phyloP scores from a whole-genome alignment of 2,888 invertebrate genomes.

The Andricus quercusramuli region DNA sequence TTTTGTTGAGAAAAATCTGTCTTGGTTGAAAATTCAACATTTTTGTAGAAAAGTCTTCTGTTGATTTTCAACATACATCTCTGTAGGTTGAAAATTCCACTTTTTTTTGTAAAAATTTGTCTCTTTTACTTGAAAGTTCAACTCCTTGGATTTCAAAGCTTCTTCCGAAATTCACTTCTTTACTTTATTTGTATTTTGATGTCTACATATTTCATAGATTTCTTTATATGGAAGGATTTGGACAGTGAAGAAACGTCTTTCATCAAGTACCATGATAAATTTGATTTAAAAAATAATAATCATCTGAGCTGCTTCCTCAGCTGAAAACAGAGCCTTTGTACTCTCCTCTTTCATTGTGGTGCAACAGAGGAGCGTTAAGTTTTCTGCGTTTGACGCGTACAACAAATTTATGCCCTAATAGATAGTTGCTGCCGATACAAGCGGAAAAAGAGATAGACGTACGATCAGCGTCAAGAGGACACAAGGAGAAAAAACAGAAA shows the following conservation, averaged over 20 bases:
- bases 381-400: background rate
- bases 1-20: too few relatives aligned
- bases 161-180: background rate
- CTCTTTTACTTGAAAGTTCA: too few relatives aligned
- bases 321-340: background rate
- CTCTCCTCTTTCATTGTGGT: background rate
- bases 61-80: too few relatives aligned
- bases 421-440: constrained; percentile 13
- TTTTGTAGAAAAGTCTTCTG: too few relatives aligned
- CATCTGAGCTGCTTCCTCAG: background rate
- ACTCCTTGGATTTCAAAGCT: too few relatives aligned
- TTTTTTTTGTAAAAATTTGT: too few relatives aligned
- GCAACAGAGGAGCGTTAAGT: background rate
- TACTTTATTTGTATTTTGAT: background rate
- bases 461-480: background rate
- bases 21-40: too few relatives aligned
- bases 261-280: background rate
- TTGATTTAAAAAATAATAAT: background rate
- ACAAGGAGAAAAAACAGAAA: background rate
- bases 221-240: background rate
- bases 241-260: background rate
- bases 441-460: constrained; percentile 16
- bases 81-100: too few relatives aligned
- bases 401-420: constrained; percentile 24
- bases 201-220: background rate